Evolutionary conservation across 2,113 vertebrate genomes (phyloP), one percentile per base, ranked within the genome.

Genomic region (Lonchura striata): DNA sequence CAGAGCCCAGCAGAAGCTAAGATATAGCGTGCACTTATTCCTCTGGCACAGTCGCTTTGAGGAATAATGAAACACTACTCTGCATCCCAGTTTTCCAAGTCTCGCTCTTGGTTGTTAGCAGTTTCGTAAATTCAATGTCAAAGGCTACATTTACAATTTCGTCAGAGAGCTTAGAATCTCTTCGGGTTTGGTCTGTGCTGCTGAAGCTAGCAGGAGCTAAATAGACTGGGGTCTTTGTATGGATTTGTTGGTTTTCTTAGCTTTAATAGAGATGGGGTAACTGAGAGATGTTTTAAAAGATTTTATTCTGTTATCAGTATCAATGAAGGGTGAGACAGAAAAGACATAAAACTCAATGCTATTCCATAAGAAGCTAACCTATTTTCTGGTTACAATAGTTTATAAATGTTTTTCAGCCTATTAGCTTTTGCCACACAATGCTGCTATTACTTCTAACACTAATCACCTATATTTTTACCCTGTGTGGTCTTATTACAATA

Each of bases 141-240:
- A 74, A 74, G 54, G 54, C 68, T 88, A 42, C 31, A 9, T 27
- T 74, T 46, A 30, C 5, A 30, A 9, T 63, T 80, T 75, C n/a
- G 35, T 35, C 31, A 9, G 28, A 33, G 19, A 49, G 5, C 53
- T 82, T 49, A 50, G 54, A 54, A 31, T 50, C 41, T 64, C 23
- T 66, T 60, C 22, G 41, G 13, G 42, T 77, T 33, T 61, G 35
- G 15, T 15, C 54, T 44, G 18, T 27, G 27, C n/a, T 53, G 31
- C 31, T 82, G 77, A 56, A 66, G 68, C 30, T 24, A 44, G 41
- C 10, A 22, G 83, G 28, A 78, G 2, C 7, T 27, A 28, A 68
- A 35, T 44, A 71, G 50, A 4, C 14, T 21, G 35, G 12, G 6
- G 7, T 47, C 27, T 64, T 60, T 0, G 0, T 30, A 8, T 27